phyloP scores from a whole-genome alignment of 1,140 invertebrate genomes.

The Platorchestia sp. region DNA sequence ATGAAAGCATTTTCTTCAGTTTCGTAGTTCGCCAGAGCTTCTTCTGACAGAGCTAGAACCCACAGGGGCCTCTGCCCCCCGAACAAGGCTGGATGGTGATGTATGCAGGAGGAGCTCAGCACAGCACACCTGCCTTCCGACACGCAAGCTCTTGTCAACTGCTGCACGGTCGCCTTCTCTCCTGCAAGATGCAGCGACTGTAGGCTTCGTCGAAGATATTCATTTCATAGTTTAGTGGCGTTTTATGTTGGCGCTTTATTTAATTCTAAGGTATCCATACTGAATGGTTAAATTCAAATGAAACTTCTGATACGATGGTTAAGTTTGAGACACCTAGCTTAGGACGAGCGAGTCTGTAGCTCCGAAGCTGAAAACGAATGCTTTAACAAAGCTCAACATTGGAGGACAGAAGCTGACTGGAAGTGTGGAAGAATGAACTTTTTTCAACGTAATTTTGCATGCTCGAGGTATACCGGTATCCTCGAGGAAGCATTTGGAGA shows the following conservation, averaged over 20 bases:
- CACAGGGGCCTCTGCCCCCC: neutral
- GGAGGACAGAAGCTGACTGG: too few relatives aligned
- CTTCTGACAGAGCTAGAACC: neutral
- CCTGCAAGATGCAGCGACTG: neutral
- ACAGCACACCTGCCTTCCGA: neutral
- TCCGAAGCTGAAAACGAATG: too few relatives aligned
- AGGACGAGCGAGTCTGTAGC: too few relatives aligned
- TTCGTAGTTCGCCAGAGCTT: neutral
- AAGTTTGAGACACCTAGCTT: too few relatives aligned
- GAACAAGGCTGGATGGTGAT: neutral
- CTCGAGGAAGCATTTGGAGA: too few relatives aligned
- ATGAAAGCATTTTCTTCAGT: neutral
- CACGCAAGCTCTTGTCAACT: neutral
- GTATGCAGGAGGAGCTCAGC: neutral
- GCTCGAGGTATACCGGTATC: too few relatives aligned
- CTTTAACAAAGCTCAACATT: too few relatives aligned
- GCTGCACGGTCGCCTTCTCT: neutral
- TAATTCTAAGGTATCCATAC: too few relatives aligned
- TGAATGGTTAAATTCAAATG: too few relatives aligned
- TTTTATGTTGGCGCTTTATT: neutral
- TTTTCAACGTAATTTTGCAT: too few relatives aligned
- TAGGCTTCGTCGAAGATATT: neutral
- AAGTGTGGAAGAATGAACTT: too few relatives aligned
- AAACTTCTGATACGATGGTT: too few relatives aligned
- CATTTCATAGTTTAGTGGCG: neutral